Conservation (phyloP, 2,797 vertebrate genomes). For the Miichthys miiuy region DNA sequence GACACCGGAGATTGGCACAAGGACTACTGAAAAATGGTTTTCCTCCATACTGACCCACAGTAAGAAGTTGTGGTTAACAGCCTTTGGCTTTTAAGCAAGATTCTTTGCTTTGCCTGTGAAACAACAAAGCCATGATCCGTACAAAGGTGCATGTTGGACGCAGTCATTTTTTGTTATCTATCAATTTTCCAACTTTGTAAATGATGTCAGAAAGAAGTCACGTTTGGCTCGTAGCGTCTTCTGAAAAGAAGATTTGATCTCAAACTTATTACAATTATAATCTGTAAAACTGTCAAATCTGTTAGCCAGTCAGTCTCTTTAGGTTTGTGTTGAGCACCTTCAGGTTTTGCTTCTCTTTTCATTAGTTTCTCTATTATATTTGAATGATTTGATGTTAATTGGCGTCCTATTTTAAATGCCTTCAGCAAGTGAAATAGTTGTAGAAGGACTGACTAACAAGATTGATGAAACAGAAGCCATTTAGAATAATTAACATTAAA, state of each 20-base stretch:
- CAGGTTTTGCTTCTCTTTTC: neutral
- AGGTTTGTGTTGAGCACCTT: neutral
- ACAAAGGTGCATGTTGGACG: neutral
- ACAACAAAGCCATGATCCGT: neutral
- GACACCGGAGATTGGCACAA: constrained; percentile 33
- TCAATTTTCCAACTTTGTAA: neutral
- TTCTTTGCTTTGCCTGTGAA: neutral
- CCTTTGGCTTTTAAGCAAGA: neutral
- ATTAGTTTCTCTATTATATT: neutral
- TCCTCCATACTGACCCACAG: neutral
- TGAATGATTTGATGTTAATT: neutral
- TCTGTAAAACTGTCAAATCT: neutral
- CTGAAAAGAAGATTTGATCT: neutral
- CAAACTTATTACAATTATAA: neutral
- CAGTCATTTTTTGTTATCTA: neutral
- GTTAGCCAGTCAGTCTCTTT: neutral
- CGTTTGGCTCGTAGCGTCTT: neutral
- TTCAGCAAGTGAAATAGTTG: constrained; percentile 9
- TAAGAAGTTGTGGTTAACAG: constrained; percentile 1
- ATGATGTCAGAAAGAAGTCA: neutral
- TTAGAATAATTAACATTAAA: constrained; percentile 17
- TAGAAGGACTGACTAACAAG: neutral
- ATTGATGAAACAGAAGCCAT: neutral
- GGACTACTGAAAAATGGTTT: constrained; percentile 18
- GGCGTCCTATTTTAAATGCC: neutral